Evolutionary conservation across 2,113 vertebrate species (phyloP).

Genomic region (Neoarius graeffei): DNA sequence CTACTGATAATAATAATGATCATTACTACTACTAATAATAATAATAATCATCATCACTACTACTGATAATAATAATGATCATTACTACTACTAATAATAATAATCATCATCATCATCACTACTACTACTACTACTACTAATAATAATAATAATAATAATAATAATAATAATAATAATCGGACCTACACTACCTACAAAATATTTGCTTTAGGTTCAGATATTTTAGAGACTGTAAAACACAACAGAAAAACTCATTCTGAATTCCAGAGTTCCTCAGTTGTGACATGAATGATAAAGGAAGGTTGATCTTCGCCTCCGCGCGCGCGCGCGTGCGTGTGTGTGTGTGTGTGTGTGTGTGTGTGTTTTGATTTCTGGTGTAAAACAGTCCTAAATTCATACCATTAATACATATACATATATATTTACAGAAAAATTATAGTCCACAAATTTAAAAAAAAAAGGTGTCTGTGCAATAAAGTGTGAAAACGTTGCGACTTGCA

Average conservation of each 20-base stretch:
- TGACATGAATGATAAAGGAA: constrained; percentile 45
- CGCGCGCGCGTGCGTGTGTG: background rate
- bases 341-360: constrained; percentile 4
- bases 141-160: too few relatives aligned
- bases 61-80: too few relatives aligned
- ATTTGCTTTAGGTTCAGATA: constrained; percentile 23
- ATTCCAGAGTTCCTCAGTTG: constrained; percentile 29
- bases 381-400: background rate
- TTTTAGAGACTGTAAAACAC: constrained; percentile 18
- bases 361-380: constrained; percentile 3
- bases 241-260: constrained; percentile 32
- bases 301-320: constrained; percentile 35
- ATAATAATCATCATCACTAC: too few relatives aligned
- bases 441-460: background rate
- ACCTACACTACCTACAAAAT: background rate
- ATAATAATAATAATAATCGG: background rate
- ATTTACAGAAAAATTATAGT: background rate
- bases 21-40: too few relatives aligned
- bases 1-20: too few relatives aligned
- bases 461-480: background rate
- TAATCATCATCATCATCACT: too few relatives aligned
- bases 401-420: background rate
- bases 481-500: background rate
- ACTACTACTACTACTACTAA: too few relatives aligned
- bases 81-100: too few relatives aligned